phyloP scores from a whole-genome alignment of 53 echinoderm and acorn worm species.

The Apostichopus leukothele region DNA sequence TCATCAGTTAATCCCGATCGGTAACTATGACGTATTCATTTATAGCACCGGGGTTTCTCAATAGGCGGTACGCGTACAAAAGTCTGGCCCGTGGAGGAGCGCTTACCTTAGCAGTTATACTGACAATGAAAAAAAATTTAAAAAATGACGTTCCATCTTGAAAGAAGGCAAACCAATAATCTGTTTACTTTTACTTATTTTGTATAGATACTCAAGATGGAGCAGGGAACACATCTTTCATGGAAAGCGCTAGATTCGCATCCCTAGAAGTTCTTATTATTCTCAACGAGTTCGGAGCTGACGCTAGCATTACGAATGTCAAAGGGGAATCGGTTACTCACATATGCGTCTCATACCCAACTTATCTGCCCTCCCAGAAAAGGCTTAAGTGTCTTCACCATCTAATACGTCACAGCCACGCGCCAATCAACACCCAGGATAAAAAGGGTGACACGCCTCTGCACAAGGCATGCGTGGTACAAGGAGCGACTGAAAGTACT shows the following conservation, averaged over 20 bases:
- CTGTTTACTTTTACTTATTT: no score
- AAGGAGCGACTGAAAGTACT: slow-evolving; percentile 32
- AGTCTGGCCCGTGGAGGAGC: no score
- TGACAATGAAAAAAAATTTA: no score
- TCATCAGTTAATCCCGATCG: background rate
- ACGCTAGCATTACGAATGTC: slow-evolving; percentile 40
- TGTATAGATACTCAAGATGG: background rate
- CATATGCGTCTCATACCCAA: slow-evolving; percentile 47
- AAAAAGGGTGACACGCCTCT: slow-evolving; percentile 68
- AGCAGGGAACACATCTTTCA: slow-evolving; percentile 15
- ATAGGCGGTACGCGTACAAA: no score
- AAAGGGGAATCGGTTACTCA: slow-evolving; percentile 46
- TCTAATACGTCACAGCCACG: slow-evolving; percentile 4
- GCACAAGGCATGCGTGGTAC: slow-evolving; percentile 57
- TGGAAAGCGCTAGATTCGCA: slow-evolving; percentile 27
- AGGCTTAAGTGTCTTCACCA: background rate
- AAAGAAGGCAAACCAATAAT: no score
- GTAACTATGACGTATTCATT: background rate
- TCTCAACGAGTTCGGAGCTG: slow-evolving; percentile 55
- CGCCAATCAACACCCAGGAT: slow-evolving; percentile 47
- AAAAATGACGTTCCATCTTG: no score
- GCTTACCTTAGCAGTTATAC: no score
- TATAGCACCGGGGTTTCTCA: no score
- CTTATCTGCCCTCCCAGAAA: background rate
- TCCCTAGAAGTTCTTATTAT: slow-evolving; percentile 34